These are phyloP conservation scores for Malurus cyaneus DNA, from an alignment of 2,113 vertebrate genomes.

Conservation along the genomic window DNA sequence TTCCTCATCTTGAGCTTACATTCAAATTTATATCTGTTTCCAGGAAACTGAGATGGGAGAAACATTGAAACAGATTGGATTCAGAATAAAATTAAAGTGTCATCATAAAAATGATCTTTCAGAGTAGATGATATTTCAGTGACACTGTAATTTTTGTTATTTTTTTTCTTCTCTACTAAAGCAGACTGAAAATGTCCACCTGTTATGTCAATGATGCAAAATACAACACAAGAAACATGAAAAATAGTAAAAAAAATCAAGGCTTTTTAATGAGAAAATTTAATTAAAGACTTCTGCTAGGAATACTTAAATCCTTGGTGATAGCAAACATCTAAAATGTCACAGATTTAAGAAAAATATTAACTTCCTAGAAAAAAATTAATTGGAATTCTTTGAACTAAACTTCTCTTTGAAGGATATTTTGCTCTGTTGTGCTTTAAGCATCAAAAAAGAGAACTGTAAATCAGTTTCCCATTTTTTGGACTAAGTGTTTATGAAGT, in stretches of 20 bases:
- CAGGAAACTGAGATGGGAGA: background rate
- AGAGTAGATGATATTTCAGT: background rate
- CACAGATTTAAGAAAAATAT: background rate
- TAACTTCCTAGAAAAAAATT: background rate
- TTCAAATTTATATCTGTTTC: background rate
- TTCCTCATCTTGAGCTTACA: background rate
- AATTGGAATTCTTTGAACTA: background rate
- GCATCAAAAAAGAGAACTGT: background rate
- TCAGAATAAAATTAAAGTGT: background rate
- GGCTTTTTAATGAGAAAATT: background rate
- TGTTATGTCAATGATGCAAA: background rate
- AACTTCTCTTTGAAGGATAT: background rate
- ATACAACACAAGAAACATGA: background rate
- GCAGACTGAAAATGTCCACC: accelerated
- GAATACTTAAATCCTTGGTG: background rate
- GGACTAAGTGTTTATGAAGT: background rate
- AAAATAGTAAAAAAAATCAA: background rate
- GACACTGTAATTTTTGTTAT: background rate
- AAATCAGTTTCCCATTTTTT: background rate
- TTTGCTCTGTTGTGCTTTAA: background rate
- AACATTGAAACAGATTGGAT: background rate
- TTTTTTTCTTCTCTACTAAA: background rate
- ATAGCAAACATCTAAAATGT: background rate
- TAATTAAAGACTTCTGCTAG: background rate
- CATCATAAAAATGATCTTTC: background rate